Evolutionary conservation across 2,888 invertebrate species (phyloP).

Genomic region (Cheiracanthium punctorium): DNA sequence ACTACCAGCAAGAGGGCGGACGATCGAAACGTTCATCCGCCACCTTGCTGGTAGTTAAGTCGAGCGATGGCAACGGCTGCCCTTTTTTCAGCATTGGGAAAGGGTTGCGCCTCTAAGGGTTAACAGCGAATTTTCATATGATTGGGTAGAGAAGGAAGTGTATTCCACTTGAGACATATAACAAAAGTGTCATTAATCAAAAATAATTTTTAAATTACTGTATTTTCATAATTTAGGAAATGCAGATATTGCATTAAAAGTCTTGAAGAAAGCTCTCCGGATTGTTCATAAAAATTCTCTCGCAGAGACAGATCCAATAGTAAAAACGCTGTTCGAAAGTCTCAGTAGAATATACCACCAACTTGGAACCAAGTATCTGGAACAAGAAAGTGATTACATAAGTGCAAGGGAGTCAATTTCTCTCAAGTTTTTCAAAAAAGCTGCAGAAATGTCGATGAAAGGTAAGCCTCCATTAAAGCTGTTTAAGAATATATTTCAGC

Average conservation of each 20-base stretch:
- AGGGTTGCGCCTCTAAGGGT: too few species aligned
- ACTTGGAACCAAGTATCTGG: slow-evolving; percentile 8
- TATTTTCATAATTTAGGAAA: slow-evolving; percentile 19
- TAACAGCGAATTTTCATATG: too few species aligned
- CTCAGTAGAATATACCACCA: background rate
- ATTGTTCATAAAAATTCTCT: background rate
- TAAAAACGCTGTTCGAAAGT: background rate
- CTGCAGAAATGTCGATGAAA: background rate
- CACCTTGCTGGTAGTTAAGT: too few species aligned
- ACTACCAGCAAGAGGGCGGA: too few species aligned
- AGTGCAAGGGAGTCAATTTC: background rate
- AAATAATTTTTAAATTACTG: too few species aligned
- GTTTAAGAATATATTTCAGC: too few species aligned
- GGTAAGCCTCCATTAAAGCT: background rate
- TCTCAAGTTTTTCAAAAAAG: slow-evolving; percentile 22
- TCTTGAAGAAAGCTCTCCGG: slow-evolving; percentile 26
- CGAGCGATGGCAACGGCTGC: too few species aligned
- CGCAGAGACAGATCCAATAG: background rate
- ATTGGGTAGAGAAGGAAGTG: background rate
- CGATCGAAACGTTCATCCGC: too few species aligned
- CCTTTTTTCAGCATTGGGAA: too few species aligned
- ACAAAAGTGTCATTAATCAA: too few species aligned
- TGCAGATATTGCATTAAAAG: background rate
- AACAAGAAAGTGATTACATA: background rate
- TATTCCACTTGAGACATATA: too few species aligned